A percentile compares a stretch with the other conserved stretches of the same genome.
Conservation (phyloP, 2,113 vertebrate genomes). For the Climacteris rufus region DNA sequence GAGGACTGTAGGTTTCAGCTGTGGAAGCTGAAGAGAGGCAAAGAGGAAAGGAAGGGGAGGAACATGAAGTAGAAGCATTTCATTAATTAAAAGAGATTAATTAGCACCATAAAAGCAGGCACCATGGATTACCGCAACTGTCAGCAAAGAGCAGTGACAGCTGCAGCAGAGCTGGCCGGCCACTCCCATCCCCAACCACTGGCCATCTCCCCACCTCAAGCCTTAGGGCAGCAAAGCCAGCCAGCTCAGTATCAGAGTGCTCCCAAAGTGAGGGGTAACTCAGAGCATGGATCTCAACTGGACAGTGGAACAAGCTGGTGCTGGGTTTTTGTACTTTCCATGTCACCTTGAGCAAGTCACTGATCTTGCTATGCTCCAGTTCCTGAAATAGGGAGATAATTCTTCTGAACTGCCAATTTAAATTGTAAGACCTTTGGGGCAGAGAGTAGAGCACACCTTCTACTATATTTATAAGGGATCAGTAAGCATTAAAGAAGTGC, state of each 20-base stretch:
- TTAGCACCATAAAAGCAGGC: constrained; percentile 91
- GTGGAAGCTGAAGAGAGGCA: constrained; percentile 15
- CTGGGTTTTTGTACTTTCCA: constrained; percentile 62
- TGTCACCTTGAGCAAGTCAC: constrained; percentile 59
- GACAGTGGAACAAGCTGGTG: constrained; percentile 53
- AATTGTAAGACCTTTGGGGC: constrained; percentile 58
- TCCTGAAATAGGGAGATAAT: constrained; percentile 63
- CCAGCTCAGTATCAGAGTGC: background rate
- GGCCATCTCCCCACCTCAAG: background rate
- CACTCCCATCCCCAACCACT: background rate
- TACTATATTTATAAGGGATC: constrained; percentile 36
- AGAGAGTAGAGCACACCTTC: constrained; percentile 7
- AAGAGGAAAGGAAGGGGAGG: constrained; percentile 67
- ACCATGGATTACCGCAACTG: constrained; percentile 82
- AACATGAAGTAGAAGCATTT: constrained; percentile 81
- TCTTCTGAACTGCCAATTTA: constrained; percentile 72
- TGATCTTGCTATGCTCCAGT: constrained; percentile 43
- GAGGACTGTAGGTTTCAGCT: background rate
- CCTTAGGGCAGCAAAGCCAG: background rate
- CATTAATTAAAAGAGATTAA: constrained; percentile 92
- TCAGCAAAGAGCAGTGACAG: constrained; percentile 79
- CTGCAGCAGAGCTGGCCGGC: background rate
- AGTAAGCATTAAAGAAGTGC: constrained; percentile 2
- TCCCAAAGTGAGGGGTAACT: background rate
- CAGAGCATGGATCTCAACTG: background rate